phyloP scores from a whole-genome alignment of 2,797 vertebrate genomes.

The Paedocypris micromegethes region DNA sequence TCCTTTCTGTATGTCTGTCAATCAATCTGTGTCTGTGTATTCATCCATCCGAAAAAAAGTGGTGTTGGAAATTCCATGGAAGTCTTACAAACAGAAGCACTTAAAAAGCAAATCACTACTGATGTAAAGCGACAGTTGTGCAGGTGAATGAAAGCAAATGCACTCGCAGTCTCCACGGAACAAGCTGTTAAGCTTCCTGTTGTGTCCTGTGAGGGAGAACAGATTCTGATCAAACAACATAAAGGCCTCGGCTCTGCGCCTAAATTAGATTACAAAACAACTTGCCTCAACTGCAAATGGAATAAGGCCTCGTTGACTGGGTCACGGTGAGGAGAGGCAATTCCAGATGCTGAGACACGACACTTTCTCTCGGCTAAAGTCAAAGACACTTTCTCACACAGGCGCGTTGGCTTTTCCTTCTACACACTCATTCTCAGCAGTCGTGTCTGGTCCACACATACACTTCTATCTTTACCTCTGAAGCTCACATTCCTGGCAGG shows the following conservation, averaged over 20 bases:
- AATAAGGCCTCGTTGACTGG: slow-evolving; percentile 48
- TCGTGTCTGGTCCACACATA: slow-evolving; percentile 26
- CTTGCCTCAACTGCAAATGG: slow-evolving; percentile 52
- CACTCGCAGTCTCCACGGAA: slow-evolving; percentile 19
- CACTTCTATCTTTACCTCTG: slow-evolving; percentile 62
- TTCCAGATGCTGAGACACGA: slow-evolving; percentile 48
- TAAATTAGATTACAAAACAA: slow-evolving; percentile 64
- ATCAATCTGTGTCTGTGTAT: too few relatives aligned
- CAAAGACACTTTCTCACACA: slow-evolving; percentile 34
- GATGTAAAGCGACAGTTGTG: slow-evolving; percentile 6
- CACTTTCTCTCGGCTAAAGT: slow-evolving; percentile 6
- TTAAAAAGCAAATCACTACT: background rate
- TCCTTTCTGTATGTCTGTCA: too few relatives aligned
- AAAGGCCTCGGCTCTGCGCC: slow-evolving; percentile 53
- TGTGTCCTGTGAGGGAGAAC: slow-evolving; percentile 40
- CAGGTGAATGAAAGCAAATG: slow-evolving; percentile 4
- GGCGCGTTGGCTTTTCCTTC: slow-evolving; percentile 45
- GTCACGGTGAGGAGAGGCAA: slow-evolving; percentile 42
- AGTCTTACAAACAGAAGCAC: too few relatives aligned
- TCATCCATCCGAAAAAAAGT: too few relatives aligned
- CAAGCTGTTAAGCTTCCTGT: slow-evolving; percentile 35
- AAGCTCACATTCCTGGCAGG: slow-evolving; percentile 83
- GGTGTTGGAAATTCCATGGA: too few relatives aligned
- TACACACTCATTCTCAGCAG: slow-evolving; percentile 17
- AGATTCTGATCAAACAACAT: slow-evolving; percentile 53